phyloP scores from a whole-genome alignment of 2,797 vertebrate genomes.

The Nannoperca obscura region DNA sequence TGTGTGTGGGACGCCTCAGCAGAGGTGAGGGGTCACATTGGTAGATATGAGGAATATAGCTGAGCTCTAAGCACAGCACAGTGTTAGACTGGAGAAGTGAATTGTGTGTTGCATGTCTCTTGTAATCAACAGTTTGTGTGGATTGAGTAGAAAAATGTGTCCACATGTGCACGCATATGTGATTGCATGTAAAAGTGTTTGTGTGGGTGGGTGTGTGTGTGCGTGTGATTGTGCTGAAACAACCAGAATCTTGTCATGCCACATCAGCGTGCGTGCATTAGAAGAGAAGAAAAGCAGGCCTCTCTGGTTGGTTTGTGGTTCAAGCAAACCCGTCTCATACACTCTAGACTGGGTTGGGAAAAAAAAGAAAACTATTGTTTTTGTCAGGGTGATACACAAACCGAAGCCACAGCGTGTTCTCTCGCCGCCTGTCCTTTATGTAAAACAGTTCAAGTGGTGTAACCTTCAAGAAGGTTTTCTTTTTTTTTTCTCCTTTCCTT shows the following conservation, averaged over 20 bases:
- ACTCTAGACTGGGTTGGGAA: conserved; percentile 55
- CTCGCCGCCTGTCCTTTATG: conserved; percentile 73
- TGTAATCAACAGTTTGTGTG: conserved; percentile 6
- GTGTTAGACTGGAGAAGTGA: background rate
- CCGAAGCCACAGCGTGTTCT: conserved; percentile 80
- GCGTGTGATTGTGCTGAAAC: conserved; percentile 60
- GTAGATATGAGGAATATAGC: background rate
- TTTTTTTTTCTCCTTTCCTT: conserved; percentile 65
- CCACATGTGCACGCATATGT: conserved; percentile 9
- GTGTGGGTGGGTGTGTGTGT: conserved; percentile 41
- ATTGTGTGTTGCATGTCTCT: background rate
- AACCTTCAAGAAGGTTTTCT: conserved; percentile 71
- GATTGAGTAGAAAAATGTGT: conserved; percentile 13
- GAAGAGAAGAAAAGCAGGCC: conserved; percentile 75
- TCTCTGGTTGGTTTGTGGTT: conserved; percentile 83
- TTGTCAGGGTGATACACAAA: conserved; percentile 78
- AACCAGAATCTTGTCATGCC: conserved; percentile 70
- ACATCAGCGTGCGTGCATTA: conserved; percentile 67
- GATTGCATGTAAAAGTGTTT: conserved; percentile 23
- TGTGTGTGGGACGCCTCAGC: conserved; percentile 97
- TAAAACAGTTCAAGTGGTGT: conserved; percentile 78
- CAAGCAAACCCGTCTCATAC: conserved; percentile 62
- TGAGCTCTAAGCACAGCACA: background rate
- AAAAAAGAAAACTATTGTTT: conserved; percentile 79
- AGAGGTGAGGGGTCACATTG: conserved; percentile 88